These are phyloP conservation scores for Osmerus eperlanus DNA, from an alignment of 2,113 vertebrate genomes.

Conservation along the genomic window DNA sequence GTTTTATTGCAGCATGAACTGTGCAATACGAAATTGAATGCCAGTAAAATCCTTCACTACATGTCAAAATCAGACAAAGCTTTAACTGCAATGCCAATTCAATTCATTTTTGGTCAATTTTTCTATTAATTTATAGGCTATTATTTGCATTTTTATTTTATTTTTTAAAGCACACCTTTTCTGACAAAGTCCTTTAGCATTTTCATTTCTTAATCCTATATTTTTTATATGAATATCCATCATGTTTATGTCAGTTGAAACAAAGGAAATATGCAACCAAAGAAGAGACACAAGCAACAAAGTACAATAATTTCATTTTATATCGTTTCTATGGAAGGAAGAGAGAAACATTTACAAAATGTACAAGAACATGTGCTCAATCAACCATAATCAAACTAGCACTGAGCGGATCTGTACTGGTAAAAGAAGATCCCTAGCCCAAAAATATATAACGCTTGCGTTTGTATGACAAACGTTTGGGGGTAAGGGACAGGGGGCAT, in stretches of 20 bases:
- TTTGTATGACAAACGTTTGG: conserved; percentile 72
- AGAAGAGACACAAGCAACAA: conserved; percentile 32
- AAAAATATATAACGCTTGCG: conserved; percentile 49
- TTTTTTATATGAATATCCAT: not conserved
- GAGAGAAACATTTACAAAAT: conserved; percentile 72
- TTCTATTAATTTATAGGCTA: too few species aligned
- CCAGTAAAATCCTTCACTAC: too few species aligned
- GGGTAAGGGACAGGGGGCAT: conserved; percentile 43
- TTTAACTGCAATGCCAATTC: too few species aligned
- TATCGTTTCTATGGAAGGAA: conserved; percentile 66
- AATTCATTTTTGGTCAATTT: too few species aligned
- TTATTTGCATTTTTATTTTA: too few species aligned
- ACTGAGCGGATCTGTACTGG: conserved; percentile 48
- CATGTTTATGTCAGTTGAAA: not conserved
- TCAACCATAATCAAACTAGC: conserved; percentile 62
- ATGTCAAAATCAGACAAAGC: too few species aligned
- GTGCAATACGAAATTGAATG: too few species aligned
- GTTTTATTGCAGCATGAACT: too few species aligned
- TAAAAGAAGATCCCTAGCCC: conserved; percentile 49
- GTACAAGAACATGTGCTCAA: conserved; percentile 66
- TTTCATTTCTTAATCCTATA: not conserved
- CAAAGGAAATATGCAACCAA: not conserved
- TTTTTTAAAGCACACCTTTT: too few species aligned
- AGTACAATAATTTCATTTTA: conserved; percentile 65
- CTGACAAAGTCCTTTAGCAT: not conserved